phyloP scores from a whole-genome alignment of 2,888 invertebrate genomes.

The Litoditis marina region DNA sequence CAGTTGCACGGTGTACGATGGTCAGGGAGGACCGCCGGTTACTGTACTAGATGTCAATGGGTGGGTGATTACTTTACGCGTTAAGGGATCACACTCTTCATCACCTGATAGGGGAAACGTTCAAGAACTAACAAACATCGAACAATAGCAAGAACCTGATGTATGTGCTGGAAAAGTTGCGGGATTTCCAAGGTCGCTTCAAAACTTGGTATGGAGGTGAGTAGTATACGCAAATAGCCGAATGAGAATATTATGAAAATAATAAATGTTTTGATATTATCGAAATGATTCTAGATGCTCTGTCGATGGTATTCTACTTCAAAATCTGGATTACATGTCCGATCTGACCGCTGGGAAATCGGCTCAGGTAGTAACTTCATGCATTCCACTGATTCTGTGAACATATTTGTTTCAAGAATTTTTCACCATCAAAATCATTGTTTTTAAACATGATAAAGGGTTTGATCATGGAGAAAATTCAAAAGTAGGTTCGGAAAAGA shows the following conservation, averaged over 20 bases:
- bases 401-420: neutral
- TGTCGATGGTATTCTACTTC: conserved; percentile 55
- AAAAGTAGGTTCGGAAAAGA: no score
- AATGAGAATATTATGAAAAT: no score
- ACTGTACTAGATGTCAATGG: conserved; percentile 58
- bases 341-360: conserved; percentile 57
- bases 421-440: no score
- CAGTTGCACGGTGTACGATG: conserved; percentile 59
- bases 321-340: conserved; percentile 52
- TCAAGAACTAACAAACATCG: neutral
- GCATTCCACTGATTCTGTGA: neutral
- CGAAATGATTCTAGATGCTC: conserved; percentile 44
- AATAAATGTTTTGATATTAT: no score
- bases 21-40: conserved; percentile 59
- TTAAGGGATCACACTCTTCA: neutral
- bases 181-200: no score
- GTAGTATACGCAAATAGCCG: no score
- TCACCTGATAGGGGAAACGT: no score
- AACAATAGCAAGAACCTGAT: neutral
- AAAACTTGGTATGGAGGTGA: no score
- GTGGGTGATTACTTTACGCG: conserved; percentile 18
- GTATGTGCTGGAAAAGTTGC: no score
- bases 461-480: no score
- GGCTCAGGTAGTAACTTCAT: conserved; percentile 27
- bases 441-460: no score